Evolutionary conservation across 1,140 invertebrate species (phyloP).

Genomic region (Anthonomus grandis): DNA sequence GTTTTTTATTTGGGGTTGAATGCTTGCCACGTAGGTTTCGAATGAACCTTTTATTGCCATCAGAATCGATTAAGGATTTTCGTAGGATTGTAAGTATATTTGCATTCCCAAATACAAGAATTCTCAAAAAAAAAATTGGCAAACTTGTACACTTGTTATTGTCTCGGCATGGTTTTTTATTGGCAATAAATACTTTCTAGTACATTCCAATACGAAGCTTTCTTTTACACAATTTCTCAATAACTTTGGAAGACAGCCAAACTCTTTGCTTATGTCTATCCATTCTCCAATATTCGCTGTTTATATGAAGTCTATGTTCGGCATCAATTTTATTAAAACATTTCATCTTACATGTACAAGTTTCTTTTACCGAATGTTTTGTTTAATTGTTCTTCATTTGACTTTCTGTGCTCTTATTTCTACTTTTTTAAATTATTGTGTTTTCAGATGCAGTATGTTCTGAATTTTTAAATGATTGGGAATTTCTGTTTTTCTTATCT

Average conservation of each 20-base stretch:
- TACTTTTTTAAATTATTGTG: no score
- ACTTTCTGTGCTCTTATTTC: no score
- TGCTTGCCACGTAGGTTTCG: neutral
- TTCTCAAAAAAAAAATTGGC: neutral
- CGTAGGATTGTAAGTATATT: neutral
- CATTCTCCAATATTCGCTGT: neutral
- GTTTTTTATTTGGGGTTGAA: neutral
- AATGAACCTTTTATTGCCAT: neutral
- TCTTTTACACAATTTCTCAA: neutral
- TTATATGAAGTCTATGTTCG: no score
- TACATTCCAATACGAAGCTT: neutral
- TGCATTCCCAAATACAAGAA: neutral
- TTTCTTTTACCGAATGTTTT: no score
- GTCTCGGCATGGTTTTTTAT: neutral
- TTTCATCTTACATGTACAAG: neutral
- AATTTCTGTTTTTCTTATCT: no score
- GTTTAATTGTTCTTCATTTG: no score
- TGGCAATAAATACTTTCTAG: neutral
- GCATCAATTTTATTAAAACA: neutral
- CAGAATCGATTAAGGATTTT: neutral
- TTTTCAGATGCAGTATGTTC: no score
- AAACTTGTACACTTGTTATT: neutral
- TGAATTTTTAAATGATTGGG: no score
- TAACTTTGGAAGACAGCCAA: neutral
- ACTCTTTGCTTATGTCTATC: neutral